Evolutionary conservation across 2,113 vertebrate genomes (phyloP).

Genomic region (Bufo gargarizans): DNA sequence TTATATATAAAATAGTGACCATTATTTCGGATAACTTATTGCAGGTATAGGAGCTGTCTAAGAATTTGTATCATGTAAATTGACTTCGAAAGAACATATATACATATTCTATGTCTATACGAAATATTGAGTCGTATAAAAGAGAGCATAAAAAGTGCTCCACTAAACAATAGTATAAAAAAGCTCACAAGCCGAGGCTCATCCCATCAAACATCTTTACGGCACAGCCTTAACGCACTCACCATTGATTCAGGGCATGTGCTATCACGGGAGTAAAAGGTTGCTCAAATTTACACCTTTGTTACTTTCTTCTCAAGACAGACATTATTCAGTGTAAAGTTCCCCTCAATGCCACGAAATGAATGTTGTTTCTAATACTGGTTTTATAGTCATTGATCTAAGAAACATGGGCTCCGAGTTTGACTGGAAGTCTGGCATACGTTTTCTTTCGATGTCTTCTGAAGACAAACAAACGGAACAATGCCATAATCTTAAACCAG

Average conservation of each 20-base stretch:
- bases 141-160: conserved; percentile 16
- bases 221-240: conserved; percentile 66
- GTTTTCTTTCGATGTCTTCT: conserved; percentile 70
- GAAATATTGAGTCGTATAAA: conserved; percentile 25
- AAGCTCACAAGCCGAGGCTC: conserved; percentile 68
- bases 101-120: background rate
- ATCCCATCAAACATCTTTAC: conserved; percentile 78
- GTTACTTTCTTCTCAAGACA: conserved; percentile 67
- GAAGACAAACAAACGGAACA: conserved; percentile 21
- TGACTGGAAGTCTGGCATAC: conserved; percentile 71
- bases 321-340: conserved; percentile 74
- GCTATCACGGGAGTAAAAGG: conserved; percentile 75
- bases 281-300: conserved; percentile 73
- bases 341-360: conserved; percentile 71
- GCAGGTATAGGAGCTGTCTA: background rate
- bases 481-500: background rate
- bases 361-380: conserved; percentile 75
- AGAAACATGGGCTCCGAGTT: conserved; percentile 70
- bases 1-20: background rate
- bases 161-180: conserved; percentile 40
- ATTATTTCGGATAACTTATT: background rate
- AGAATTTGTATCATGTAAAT: background rate
- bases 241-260: conserved; percentile 77
- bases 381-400: conserved; percentile 77
- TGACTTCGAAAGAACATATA: background rate